Percentiles rank a stretch among this genome's conserved stretches.
These are phyloP conservation scores for Aplocera efformata DNA, from an alignment of 2,888 invertebrate genomes.

Conservation along the genomic window DNA sequence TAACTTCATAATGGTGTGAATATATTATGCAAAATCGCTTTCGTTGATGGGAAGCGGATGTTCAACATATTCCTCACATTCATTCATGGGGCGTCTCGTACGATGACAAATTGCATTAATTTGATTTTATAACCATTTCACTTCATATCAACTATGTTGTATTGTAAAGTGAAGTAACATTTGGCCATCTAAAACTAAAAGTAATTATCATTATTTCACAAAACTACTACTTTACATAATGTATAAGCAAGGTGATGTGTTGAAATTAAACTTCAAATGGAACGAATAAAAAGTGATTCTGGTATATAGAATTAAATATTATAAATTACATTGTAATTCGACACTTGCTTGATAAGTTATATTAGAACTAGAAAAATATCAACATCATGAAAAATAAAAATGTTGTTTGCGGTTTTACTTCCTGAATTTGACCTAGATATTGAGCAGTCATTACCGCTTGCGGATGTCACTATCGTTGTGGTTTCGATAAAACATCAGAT, in stretches of 20 bases:
- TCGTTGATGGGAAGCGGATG: slow-evolving; percentile 25
- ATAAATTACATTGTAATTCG: background rate
- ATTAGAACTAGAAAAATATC: background rate
- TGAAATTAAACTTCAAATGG: too few relatives aligned
- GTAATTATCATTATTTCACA: too few relatives aligned
- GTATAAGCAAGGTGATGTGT: too few relatives aligned
- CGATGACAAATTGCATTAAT: slow-evolving; percentile 17
- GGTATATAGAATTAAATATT: too few relatives aligned
- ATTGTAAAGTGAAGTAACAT: too few relatives aligned
- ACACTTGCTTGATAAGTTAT: background rate
- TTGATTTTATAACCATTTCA: slow-evolving; percentile 12
- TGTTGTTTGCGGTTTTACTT: slow-evolving; percentile 66
- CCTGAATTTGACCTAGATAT: slow-evolving; percentile 64
- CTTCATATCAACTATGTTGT: background rate
- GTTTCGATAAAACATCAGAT: slow-evolving; percentile 60
- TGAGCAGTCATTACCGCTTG: slow-evolving; percentile 41
- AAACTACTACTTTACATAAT: too few relatives aligned
- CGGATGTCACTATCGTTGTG: slow-evolving; percentile 66
- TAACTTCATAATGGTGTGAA: slow-evolving; percentile 25
- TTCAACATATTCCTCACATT: slow-evolving; percentile 16
- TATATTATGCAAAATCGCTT: slow-evolving; percentile 34
- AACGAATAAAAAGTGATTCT: too few relatives aligned
- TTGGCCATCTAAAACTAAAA: too few relatives aligned
- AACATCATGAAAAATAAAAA: slow-evolving; percentile 44
- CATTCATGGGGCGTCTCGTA: slow-evolving; percentile 8